Evolutionary conservation across 2,113 vertebrate species (phyloP).

Genomic region (Macroglossus sobrinus): DNA sequence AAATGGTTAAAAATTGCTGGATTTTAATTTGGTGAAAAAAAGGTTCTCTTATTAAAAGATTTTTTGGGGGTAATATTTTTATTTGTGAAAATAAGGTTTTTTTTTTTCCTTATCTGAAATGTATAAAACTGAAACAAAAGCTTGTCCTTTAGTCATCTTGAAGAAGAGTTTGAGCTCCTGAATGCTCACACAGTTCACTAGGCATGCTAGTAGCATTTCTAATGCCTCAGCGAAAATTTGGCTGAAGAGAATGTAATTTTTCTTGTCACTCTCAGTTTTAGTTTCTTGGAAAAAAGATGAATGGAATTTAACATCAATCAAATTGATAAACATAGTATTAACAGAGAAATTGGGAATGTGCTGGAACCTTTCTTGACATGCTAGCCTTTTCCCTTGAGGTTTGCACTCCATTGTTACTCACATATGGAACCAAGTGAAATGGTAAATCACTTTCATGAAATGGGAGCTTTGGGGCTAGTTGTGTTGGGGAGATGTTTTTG

Average conservation of each 20-base stretch:
- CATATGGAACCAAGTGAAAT: not conserved
- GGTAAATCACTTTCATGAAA: constrained; percentile 26
- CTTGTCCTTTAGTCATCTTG: not conserved
- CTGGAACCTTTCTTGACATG: not conserved
- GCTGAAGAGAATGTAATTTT: constrained; percentile 25
- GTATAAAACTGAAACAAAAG: not conserved
- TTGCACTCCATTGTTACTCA: constrained; percentile 12
- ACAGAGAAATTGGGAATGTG: not conserved
- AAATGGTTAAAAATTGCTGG: not conserved
- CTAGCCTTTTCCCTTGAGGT: not conserved
- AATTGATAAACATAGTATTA: not conserved
- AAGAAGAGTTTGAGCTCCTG: not conserved
- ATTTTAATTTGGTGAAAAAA: constrained; percentile 7
- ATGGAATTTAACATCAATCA: constrained; percentile 34
- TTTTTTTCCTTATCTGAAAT: not conserved
- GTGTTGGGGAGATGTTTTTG: not conserved
- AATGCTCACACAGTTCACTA: not conserved
- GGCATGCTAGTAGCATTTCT: not conserved
- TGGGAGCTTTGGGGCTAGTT: constrained; percentile 20
- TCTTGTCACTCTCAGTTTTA: constrained; percentile 34
- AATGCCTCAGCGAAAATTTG: not conserved
- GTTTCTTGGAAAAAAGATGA: constrained; percentile 56
- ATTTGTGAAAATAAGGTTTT: not conserved
- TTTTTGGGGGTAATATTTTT: not conserved
- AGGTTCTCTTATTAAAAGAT: not conserved